Conservation (phyloP, 1,140 invertebrate genomes). For the Drosophila teissieri region DNA sequence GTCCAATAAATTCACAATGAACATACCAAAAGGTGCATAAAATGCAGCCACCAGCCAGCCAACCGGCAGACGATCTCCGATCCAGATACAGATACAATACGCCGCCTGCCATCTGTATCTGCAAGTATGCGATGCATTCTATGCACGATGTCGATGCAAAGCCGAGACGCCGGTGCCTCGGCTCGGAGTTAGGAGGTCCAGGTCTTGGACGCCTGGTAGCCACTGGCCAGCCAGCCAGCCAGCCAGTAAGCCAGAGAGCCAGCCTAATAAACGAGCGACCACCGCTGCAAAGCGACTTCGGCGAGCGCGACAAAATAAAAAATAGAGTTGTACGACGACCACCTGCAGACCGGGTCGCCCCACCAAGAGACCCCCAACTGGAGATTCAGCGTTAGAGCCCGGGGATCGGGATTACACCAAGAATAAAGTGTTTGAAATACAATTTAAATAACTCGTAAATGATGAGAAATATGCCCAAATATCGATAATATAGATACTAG, state of each 20-base stretch:
- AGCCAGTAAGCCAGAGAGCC: constrained; percentile 24
- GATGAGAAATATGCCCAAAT: background rate
- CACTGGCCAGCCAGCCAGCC: constrained; percentile 20
- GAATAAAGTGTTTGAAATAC: background rate
- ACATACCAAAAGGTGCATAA: constrained; percentile 82
- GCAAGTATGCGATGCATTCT: constrained; percentile 71
- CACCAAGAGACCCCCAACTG: constrained; percentile 30
- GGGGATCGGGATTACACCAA: constrained; percentile 28
- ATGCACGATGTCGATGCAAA: constrained; percentile 36
- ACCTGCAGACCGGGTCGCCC: constrained; percentile 67
- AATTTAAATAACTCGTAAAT: background rate
- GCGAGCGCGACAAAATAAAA: constrained; percentile 81
- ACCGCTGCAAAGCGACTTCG: constrained; percentile 70
- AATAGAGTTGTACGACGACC: constrained; percentile 83
- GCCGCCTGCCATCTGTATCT: constrained; percentile 59
- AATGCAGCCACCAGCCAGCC: constrained; percentile 56
- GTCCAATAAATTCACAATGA: constrained; percentile 83
- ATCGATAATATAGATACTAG: too few relatives aligned
- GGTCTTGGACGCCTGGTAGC: constrained; percentile 41
- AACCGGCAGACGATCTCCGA: constrained; percentile 61
- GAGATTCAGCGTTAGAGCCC: constrained; percentile 24
- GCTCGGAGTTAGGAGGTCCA: constrained; percentile 25
- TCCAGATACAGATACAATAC: constrained; percentile 61
- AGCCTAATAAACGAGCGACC: constrained; percentile 64
- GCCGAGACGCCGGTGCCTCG: constrained; percentile 11